Conservation (phyloP, 2,797 vertebrate species). For the Nasua narica region DNA sequence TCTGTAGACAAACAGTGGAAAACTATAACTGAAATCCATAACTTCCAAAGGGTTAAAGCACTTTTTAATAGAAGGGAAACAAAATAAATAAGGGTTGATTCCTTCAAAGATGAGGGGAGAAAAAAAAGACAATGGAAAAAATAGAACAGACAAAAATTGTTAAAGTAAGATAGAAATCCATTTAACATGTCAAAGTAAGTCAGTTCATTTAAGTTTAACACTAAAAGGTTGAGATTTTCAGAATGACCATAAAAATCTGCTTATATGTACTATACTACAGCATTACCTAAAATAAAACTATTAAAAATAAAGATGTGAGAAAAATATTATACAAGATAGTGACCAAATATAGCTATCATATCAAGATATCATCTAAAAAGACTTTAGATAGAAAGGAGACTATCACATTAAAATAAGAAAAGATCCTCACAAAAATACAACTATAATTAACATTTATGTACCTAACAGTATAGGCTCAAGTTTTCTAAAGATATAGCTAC, state of each 20-base stretch:
- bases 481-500: neutral
- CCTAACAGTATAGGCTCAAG: neutral
- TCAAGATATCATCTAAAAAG: neutral
- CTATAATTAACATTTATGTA: neutral
- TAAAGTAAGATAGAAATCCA: neutral
- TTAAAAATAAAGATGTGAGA: neutral
- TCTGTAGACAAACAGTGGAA: neutral
- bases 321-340: neutral
- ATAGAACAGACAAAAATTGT: neutral
- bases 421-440: neutral
- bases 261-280: neutral
- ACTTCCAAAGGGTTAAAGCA: neutral
- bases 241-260: neutral
- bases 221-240: neutral
- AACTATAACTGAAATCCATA: neutral
- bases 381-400: neutral
- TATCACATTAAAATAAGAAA: neutral
- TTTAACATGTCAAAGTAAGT: neutral
- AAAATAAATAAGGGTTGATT: neutral
- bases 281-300: neutral
- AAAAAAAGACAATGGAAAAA: neutral
- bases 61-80: neutral
- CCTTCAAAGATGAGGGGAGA: neutral
- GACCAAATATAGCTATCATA: neutral
- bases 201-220: neutral